These are phyloP conservation scores for Octodon degus DNA, from an alignment of 2,113 vertebrate species.

Conservation along the genomic window DNA sequence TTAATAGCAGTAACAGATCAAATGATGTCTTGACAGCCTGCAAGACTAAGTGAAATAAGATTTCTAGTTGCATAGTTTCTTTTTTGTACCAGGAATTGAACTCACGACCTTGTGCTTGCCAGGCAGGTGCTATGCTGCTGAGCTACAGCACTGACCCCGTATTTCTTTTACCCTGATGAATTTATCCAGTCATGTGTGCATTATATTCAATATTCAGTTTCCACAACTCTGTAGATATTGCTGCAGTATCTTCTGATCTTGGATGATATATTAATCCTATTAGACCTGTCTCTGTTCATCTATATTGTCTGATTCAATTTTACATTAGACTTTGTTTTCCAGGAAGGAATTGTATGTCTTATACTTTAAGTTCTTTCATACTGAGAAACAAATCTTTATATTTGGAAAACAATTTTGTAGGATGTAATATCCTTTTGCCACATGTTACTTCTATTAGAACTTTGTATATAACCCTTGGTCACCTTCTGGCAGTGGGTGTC, in stretches of 20 bases:
- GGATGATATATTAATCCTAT: fast-evolving
- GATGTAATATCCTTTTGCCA: background rate
- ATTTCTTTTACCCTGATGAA: background rate
- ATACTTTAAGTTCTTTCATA: background rate
- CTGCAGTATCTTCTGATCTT: background rate
- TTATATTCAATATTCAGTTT: background rate
- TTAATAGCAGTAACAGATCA: background rate
- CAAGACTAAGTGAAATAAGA: background rate
- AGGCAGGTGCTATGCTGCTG: too few relatives aligned
- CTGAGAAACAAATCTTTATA: constrained; percentile 16
- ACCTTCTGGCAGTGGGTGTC: background rate
- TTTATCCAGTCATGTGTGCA: background rate
- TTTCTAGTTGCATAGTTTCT: background rate
- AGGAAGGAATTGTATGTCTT: background rate
- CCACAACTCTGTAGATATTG: background rate
- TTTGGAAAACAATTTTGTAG: background rate
- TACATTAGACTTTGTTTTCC: background rate
- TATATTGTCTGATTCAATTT: constrained; percentile 37
- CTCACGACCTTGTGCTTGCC: too few relatives aligned
- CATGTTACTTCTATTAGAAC: constrained; percentile 21
- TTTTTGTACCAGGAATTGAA: too few relatives aligned
- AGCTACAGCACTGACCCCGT: too few relatives aligned
- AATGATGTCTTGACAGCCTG: background rate
- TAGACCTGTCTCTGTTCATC: background rate
- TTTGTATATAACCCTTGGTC: background rate